These are phyloP conservation scores for Drosophila prosaltans DNA, from an alignment of 1,140 invertebrate species.

Conservation along the genomic window DNA sequence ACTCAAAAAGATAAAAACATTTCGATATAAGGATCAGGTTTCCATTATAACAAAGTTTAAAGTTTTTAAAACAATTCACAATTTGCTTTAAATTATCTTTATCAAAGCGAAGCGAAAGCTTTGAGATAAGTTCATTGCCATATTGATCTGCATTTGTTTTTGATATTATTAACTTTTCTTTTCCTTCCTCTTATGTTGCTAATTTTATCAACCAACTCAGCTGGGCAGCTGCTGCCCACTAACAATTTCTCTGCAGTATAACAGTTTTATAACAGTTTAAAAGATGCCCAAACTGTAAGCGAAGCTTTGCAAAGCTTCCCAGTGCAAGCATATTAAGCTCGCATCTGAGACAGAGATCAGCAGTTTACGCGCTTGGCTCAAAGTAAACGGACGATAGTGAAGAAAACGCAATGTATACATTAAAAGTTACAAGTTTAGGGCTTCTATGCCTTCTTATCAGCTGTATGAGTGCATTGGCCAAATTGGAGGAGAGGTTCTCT, in stretches of 20 bases:
- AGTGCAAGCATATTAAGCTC: constrained; percentile 63
- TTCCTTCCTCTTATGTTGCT: constrained; percentile 44
- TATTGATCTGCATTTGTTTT: not conserved
- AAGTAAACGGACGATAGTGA: constrained; percentile 29
- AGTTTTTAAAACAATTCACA: too few relatives aligned
- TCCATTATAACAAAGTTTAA: too few relatives aligned
- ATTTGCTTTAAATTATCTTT: too few relatives aligned
- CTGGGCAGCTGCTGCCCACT: not conserved
- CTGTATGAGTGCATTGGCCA: constrained; percentile 48
- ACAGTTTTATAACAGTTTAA: constrained; percentile 27
- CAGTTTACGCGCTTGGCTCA: constrained; percentile 57
- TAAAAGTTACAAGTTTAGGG: constrained; percentile 43
- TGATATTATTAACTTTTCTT: not conserved
- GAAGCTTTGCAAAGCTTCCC: constrained; percentile 36
- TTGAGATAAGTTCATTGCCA: not conserved
- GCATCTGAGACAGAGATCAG: constrained; percentile 24
- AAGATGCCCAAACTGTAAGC: constrained; percentile 19
- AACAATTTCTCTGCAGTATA: constrained; percentile 10
- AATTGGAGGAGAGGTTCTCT: constrained; percentile 86
- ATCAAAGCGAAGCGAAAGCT: too few relatives aligned
- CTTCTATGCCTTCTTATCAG: constrained; percentile 58
- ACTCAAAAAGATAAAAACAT: too few relatives aligned
- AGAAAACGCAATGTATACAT: constrained; percentile 37
- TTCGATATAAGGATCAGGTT: too few relatives aligned
- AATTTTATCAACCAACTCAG: constrained; percentile 39